Base-by-base conservation (phyloP, 1,140 invertebrate genomes). In the Papilio dardanus region DNA sequence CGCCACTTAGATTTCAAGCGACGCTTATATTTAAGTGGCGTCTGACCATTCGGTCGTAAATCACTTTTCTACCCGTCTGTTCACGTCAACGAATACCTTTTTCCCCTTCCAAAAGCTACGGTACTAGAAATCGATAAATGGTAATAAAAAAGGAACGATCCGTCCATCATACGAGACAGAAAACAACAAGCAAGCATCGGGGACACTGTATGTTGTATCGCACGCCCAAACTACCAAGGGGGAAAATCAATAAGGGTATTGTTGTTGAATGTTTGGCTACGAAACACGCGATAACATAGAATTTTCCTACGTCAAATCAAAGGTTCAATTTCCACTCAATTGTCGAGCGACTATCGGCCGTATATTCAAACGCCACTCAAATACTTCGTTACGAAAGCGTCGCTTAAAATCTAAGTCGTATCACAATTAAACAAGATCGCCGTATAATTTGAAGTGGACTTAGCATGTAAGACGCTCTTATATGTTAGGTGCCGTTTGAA, bases 201-300 rank as follows among this genome's bases (percentile, higher is more conserved):
- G 21, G 24, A 58, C 54, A 1, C 10, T 33, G 21, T 31, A 12
- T n/a, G 19, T 58, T 33, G 28, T 31, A 65, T 62, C 62, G 28
- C 42, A 40, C 65, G 46, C 73, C 71, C 65, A 74, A 69, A 69
- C 67, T 69, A 69, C 67, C 19, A 24, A 33, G 33, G 67, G 67
- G 74, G 79, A 68, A 80, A 80, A 80, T 80, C 79, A 80, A 80
- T 80, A 75, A 74, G 65, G 74, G 73, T 77, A 74, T 76, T 74
- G 77, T 74, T 68, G 71, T 67, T 28, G 73, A 76, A 67, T 19
- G 73, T 50, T 12, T 65, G 71, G 77, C 74, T 46, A 74, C 33
- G 50, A 74, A 35, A 54, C 1, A 0, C 19, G 12, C 28, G 30
- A 35, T 40, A 12, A 28, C 4, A 35, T 50, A 12, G 14, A 40